Conservation (phyloP, 1,140 invertebrate genomes). For the Drosophila pandora region DNA sequence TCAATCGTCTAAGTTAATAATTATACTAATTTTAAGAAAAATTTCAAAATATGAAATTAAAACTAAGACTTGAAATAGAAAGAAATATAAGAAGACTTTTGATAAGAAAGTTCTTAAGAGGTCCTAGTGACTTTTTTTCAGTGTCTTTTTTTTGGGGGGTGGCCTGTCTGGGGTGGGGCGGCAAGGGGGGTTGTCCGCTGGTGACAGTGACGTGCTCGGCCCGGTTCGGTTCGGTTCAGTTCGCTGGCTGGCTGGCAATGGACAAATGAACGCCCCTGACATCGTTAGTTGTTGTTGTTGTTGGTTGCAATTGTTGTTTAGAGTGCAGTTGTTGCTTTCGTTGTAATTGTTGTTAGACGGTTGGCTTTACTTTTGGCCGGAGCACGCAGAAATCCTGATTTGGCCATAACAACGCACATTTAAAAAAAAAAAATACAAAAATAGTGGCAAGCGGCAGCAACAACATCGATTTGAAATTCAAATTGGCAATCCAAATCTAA, state of each 20-base stretch:
- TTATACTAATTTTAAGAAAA: too few relatives aligned
- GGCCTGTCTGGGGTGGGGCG: slow-evolving; percentile 6
- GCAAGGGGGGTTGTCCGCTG: slow-evolving; percentile 34
- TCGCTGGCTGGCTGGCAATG: slow-evolving; percentile 71
- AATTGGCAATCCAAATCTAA: slow-evolving; percentile 67
- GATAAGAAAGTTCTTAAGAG: too few relatives aligned
- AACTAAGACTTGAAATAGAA: too few relatives aligned
- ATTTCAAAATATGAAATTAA: too few relatives aligned
- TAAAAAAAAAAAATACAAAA: slow-evolving; percentile 36
- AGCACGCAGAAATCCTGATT: slow-evolving; percentile 81
- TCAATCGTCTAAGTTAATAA: neutral
- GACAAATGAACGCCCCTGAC: slow-evolving; percentile 81
- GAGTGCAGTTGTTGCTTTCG: slow-evolving; percentile 40
- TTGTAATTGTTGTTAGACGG: slow-evolving; percentile 73
- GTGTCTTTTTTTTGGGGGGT: slow-evolving; percentile 5
- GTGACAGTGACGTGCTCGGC: slow-evolving; percentile 78
- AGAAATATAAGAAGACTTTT: too few relatives aligned
- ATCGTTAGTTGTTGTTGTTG: slow-evolving; percentile 66
- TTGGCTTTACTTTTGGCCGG: slow-evolving; percentile 30
- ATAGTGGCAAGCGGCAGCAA: slow-evolving; percentile 29
- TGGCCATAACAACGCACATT: slow-evolving; percentile 80
- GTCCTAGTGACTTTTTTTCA: neutral
- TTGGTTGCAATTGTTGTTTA: slow-evolving; percentile 11
- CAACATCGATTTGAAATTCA: slow-evolving; percentile 71
- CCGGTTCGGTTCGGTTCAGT: slow-evolving; percentile 68